A percentile compares a stretch with the other conserved stretches of the same genome.
phyloP scores from a whole-genome alignment of 2,888 invertebrate genomes.

The Torymus tubicola region DNA sequence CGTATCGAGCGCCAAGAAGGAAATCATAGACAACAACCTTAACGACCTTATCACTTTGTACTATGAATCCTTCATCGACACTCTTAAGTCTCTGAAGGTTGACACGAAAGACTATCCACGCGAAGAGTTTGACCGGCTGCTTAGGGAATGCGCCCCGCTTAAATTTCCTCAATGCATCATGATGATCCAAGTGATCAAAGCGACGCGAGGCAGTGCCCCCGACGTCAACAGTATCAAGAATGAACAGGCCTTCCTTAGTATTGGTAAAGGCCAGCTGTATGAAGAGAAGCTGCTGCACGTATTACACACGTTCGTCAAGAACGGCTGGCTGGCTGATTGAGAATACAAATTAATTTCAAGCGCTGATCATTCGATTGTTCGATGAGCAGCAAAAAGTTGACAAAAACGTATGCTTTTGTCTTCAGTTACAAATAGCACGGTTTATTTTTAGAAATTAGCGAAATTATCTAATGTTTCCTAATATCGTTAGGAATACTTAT shows the following conservation, averaged over 20 bases:
- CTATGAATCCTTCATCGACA: constrained; percentile 68
- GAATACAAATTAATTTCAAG: neutral
- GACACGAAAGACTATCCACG: constrained; percentile 63
- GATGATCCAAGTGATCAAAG: constrained; percentile 74
- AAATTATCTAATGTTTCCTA: no score
- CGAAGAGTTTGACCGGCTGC: constrained; percentile 62
- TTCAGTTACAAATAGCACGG: no score
- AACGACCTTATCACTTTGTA: constrained; percentile 69
- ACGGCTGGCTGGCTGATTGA: constrained; percentile 66
- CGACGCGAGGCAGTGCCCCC: constrained; percentile 65
- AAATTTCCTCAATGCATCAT: constrained; percentile 71
- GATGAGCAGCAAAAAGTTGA: no score
- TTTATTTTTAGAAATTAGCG: no score
- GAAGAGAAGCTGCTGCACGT: constrained; percentile 68
- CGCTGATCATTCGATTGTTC: no score
- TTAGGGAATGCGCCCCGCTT: constrained; percentile 66
- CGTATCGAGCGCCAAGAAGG: constrained; percentile 68
- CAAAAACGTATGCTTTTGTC: no score
- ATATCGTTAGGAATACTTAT: neutral
- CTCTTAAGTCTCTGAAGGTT: constrained; percentile 63
- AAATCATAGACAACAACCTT: constrained; percentile 68
- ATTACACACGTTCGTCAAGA: constrained; percentile 65
- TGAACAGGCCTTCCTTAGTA: constrained; percentile 64
- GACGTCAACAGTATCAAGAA: constrained; percentile 66
- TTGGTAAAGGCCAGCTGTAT: constrained; percentile 65